A percentile compares a stretch with the other conserved stretches of the same genome.
phyloP scores from a whole-genome alignment of 2,113 vertebrate species.

The Pygathrix nemaeus region DNA sequence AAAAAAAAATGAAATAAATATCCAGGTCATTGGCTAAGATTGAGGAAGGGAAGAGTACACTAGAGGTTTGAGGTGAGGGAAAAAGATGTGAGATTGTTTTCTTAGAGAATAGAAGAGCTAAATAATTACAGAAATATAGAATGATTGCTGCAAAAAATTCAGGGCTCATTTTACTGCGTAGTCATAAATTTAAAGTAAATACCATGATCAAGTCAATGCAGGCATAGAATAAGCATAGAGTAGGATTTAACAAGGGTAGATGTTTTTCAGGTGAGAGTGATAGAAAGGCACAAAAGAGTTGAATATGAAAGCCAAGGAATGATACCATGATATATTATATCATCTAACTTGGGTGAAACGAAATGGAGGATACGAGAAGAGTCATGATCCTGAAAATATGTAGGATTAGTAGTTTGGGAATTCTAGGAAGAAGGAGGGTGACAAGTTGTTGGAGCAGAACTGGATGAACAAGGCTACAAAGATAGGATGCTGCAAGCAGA shows the following conservation, averaged over 20 bases:
- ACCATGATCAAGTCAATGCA: background rate
- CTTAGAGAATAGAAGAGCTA: background rate
- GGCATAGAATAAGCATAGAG: background rate
- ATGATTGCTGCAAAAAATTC: background rate
- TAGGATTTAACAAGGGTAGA: background rate
- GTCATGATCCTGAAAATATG: background rate
- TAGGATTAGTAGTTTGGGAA: background rate
- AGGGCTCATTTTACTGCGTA: background rate
- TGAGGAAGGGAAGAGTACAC: background rate
- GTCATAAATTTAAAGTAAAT: background rate
- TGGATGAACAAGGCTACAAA: background rate
- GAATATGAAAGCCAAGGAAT: background rate
- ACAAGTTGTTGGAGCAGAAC: background rate
- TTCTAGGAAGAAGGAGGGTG: background rate
- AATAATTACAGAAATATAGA: background rate
- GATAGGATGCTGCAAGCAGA: background rate
- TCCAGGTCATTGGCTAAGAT: background rate
- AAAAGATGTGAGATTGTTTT: background rate
- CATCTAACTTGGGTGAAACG: background rate
- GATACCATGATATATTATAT: rapidly evolving
- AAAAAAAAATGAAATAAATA: background rate
- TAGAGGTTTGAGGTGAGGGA: background rate
- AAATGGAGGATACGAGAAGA: background rate
- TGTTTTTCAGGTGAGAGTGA: background rate
- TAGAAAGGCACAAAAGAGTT: background rate